These are phyloP conservation scores for Alcis repandata DNA, from an alignment of 2,888 invertebrate genomes.

Conservation along the genomic window DNA sequence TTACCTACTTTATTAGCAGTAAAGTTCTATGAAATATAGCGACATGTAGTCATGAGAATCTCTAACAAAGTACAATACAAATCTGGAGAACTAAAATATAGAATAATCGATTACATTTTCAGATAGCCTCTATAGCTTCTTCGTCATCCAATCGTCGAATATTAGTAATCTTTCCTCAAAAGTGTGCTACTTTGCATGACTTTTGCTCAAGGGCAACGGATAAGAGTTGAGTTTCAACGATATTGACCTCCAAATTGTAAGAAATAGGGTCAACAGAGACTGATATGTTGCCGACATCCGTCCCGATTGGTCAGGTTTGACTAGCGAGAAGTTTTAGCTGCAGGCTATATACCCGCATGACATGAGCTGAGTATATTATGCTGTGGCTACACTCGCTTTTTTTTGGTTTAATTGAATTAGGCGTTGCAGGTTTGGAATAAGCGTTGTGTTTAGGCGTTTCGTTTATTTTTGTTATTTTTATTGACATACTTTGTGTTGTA, in stretches of 20 bases:
- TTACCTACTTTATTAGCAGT: too few relatives aligned
- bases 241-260: conserved; percentile 45
- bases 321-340: conserved; percentile 33
- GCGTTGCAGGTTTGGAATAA: too few relatives aligned
- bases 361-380: too few relatives aligned
- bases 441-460: too few relatives aligned
- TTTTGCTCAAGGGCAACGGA: conserved; percentile 46
- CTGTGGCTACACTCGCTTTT: too few relatives aligned
- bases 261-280: conserved; percentile 44
- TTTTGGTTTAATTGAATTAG: too few relatives aligned
- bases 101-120: background rate
- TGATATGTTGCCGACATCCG: conserved; percentile 34
- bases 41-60: too few relatives aligned
- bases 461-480: too few relatives aligned
- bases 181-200: conserved; percentile 38
- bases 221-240: conserved; percentile 37
- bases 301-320: conserved; percentile 38
- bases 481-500: too few relatives aligned
- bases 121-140: conserved; percentile 38
- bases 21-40: too few relatives aligned
- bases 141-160: conserved; percentile 29
- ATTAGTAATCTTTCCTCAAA: conserved; percentile 34
- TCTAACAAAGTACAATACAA: background rate
- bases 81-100: background rate
- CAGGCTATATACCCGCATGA: conserved; percentile 29